Conservation (phyloP, 2,888 invertebrate species). For the Trachelus stipa region DNA sequence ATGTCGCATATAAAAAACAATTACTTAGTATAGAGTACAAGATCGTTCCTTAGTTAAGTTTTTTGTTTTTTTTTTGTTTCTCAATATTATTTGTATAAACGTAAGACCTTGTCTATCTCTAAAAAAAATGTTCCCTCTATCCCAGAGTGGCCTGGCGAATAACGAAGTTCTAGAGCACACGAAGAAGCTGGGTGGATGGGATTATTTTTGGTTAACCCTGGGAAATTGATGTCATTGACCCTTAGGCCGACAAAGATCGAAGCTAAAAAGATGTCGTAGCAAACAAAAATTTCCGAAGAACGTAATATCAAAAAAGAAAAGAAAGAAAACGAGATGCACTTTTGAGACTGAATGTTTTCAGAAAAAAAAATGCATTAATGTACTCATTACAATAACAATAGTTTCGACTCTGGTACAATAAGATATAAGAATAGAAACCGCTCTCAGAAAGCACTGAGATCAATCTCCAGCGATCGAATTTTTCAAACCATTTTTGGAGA, state of each 20-base stretch:
- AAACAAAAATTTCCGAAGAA: neutral
- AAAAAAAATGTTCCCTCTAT: slow-evolving; percentile 36
- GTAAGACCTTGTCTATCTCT: slow-evolving; percentile 43
- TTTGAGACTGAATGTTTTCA: neutral
- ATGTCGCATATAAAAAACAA: slow-evolving; percentile 64
- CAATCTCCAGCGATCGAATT: neutral
- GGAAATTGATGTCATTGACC: neutral
- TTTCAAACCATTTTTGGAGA: neutral
- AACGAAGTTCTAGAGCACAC: neutral
- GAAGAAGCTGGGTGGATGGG: neutral
- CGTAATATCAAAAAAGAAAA: neutral
- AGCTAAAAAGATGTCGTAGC: neutral
- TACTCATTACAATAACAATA: neutral
- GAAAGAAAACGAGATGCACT: neutral
- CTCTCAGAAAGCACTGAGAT: neutral
- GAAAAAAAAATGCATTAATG: neutral
- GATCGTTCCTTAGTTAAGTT: slow-evolving; percentile 58
- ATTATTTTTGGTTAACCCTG: neutral
- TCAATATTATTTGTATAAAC: slow-evolving; percentile 50
- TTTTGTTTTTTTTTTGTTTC: slow-evolving; percentile 36
- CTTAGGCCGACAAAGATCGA: neutral
- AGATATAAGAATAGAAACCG: neutral
- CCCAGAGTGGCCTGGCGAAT: slow-evolving; percentile 27
- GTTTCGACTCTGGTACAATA: neutral
- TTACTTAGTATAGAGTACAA: slow-evolving; percentile 63